phyloP scores from a whole-genome alignment of 2,888 invertebrate species.

The Schizotus pectinicornis region DNA sequence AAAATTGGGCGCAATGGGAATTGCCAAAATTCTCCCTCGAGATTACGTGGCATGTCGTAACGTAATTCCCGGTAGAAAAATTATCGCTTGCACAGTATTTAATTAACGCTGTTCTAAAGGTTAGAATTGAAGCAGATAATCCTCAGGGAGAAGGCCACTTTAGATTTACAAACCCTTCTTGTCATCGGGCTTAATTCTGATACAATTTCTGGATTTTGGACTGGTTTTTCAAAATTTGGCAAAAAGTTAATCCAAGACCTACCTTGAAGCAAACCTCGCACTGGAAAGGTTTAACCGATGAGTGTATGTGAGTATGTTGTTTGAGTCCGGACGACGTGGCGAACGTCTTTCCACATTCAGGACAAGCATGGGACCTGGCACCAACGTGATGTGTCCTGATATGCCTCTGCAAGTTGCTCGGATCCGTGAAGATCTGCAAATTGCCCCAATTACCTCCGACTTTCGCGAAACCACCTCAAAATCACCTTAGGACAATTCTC shows the following conservation, averaged over 20 bases:
- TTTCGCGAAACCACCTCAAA: not conserved
- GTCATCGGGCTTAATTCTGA: too few relatives aligned
- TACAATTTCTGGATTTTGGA: too few relatives aligned
- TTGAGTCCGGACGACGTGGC: conserved; percentile 97
- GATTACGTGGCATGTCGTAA: too few relatives aligned
- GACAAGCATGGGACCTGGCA: conserved; percentile 95
- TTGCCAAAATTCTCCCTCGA: too few relatives aligned
- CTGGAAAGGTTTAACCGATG: conserved; percentile 96
- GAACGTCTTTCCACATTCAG: conserved; percentile 98
- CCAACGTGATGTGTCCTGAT: conserved; percentile 95
- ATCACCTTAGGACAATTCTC: conserved; percentile 66
- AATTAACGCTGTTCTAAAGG: too few relatives aligned
- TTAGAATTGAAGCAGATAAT: too few relatives aligned
- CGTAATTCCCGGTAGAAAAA: too few relatives aligned
- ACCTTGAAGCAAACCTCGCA: conserved; percentile 96
- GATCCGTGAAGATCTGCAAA: conserved; percentile 92
- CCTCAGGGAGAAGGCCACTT: too few relatives aligned
- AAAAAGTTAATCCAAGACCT: conserved; percentile 42
- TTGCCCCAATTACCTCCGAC: not conserved
- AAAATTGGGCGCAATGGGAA: too few relatives aligned
- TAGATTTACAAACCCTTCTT: too few relatives aligned
- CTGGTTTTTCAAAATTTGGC: too few relatives aligned
- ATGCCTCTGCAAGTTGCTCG: conserved; percentile 95
- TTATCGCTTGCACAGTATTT: too few relatives aligned
- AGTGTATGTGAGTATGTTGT: conserved; percentile 99